Evolutionary conservation across 2,797 vertebrate genomes (phyloP).

Genomic region (Paedocypris micromegethes): DNA sequence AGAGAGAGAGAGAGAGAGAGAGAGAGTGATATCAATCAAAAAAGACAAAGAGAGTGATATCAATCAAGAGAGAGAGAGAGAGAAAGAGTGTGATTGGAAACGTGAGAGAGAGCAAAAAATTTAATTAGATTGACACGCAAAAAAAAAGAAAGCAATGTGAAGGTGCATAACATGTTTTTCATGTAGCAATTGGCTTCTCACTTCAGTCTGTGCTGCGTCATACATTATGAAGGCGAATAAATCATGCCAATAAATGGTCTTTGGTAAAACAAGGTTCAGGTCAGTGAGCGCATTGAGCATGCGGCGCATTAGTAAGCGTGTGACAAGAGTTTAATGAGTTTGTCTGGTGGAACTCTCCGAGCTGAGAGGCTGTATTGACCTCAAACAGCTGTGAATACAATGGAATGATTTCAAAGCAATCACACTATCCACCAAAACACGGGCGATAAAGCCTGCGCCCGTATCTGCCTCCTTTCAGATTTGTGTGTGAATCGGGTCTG

Average conservation of each 20-base stretch:
- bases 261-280: conserved; percentile 13
- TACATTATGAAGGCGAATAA: conserved; percentile 31
- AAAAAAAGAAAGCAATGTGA: too few species aligned
- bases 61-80: too few species aligned
- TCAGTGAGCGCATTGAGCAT: conserved; percentile 7
- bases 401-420: conserved; percentile 37
- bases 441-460: conserved; percentile 43
- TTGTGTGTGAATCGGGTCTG: conserved; percentile 51
- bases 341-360: conserved; percentile 24
- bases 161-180: too few species aligned
- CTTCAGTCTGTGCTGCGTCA: conserved; percentile 7
- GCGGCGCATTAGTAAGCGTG: conserved; percentile 18
- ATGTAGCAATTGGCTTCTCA: too few species aligned
- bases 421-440: conserved; percentile 42
- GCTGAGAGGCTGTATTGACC: not conserved
- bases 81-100: too few species aligned
- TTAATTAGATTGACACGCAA: too few species aligned
- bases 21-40: too few species aligned
- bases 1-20: too few species aligned
- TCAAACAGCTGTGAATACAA: conserved; percentile 41
- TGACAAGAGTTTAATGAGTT: conserved; percentile 46
- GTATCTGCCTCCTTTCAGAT: conserved; percentile 53
- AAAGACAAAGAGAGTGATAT: too few species aligned
- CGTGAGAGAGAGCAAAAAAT: too few species aligned
- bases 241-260: conserved; percentile 32